Conservation (phyloP, 35 echinoderm and acorn worm species). For the Nesometra sesokonis region DNA sequence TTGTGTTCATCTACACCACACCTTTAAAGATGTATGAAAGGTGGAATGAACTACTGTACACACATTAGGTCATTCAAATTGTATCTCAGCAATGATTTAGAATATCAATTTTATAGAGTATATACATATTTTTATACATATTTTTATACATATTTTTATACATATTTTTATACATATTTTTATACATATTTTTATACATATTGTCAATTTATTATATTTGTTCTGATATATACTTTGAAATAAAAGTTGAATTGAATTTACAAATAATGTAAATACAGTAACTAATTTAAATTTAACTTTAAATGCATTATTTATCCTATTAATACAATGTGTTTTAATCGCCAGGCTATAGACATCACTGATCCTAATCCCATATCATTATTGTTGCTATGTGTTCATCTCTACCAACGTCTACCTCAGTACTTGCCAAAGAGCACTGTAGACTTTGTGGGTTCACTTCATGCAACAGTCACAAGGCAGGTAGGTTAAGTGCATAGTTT, state of each 20-base stretch:
- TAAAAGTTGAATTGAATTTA: too few relatives aligned
- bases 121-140: too few relatives aligned
- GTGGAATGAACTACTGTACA: too few relatives aligned
- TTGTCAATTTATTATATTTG: too few relatives aligned
- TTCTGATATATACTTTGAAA: too few relatives aligned
- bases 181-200: too few relatives aligned
- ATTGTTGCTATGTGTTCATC: slow-evolving; percentile 76
- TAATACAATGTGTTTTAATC: slow-evolving; percentile 1
- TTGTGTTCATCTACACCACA: neutral
- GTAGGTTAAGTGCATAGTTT: neutral
- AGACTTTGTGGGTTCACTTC: slow-evolving; percentile 64
- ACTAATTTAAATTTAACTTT: neutral
- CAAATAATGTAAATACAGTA: neutral
- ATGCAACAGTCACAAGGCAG: slow-evolving; percentile 54
- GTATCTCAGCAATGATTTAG: too few relatives aligned
- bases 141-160: too few relatives aligned
- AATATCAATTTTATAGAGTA: too few relatives aligned
- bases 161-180: too few relatives aligned
- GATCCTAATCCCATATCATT: slow-evolving; percentile 92
- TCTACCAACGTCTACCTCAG: slow-evolving; percentile 87
- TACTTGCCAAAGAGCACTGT: slow-evolving; percentile 79
- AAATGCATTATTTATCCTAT: neutral
- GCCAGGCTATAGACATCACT: slow-evolving; percentile 94
- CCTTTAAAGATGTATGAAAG: neutral
- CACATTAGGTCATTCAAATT: too few relatives aligned